phyloP scores from a whole-genome alignment of 2,113 vertebrate species.

The Chelonoidis abingdonii region DNA sequence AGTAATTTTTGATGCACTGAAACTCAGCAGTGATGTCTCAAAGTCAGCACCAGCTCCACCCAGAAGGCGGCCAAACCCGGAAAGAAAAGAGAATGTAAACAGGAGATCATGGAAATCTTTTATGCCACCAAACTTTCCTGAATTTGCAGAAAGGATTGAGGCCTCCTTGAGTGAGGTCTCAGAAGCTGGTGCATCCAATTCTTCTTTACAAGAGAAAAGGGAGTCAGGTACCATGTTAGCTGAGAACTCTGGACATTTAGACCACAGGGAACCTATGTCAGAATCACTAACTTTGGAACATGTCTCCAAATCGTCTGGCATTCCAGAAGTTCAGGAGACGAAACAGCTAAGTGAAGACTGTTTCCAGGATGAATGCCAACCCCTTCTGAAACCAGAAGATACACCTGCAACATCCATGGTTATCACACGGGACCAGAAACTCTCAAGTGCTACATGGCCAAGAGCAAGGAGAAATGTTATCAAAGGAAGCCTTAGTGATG shows the following conservation, averaged over 20 bases:
- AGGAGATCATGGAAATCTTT: conserved; percentile 98
- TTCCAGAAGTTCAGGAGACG: conserved; percentile 49
- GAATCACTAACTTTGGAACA: conserved; percentile 79
- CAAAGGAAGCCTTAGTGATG: conserved; percentile 70
- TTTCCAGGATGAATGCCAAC: conserved; percentile 69
- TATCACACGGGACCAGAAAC: conserved; percentile 59
- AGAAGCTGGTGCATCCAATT: conserved; percentile 79
- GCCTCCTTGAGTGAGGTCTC: conserved; percentile 86
- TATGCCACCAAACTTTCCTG: conserved; percentile 94
- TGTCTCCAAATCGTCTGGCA: conserved; percentile 65
- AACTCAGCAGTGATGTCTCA: conserved; percentile 91
- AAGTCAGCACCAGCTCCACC: conserved; percentile 86
- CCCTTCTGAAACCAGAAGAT: conserved; percentile 55
- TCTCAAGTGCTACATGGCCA: conserved; percentile 85
- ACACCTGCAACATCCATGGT: background rate
- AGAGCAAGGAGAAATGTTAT: conserved; percentile 79
- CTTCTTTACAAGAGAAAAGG: conserved; percentile 87
- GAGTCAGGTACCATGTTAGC: conserved; percentile 77
- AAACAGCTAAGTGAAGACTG: conserved; percentile 48
- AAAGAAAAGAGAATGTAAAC: conserved; percentile 93
- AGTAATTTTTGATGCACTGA: conserved; percentile 97
- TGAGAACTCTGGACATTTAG: conserved; percentile 60
- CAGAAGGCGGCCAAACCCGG: conserved; percentile 86
- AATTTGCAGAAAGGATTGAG: conserved; percentile 94
- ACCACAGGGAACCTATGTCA: conserved; percentile 61